These are phyloP conservation scores for Tipula unca DNA, from an alignment of 2,888 invertebrate genomes.

Conservation along the genomic window DNA sequence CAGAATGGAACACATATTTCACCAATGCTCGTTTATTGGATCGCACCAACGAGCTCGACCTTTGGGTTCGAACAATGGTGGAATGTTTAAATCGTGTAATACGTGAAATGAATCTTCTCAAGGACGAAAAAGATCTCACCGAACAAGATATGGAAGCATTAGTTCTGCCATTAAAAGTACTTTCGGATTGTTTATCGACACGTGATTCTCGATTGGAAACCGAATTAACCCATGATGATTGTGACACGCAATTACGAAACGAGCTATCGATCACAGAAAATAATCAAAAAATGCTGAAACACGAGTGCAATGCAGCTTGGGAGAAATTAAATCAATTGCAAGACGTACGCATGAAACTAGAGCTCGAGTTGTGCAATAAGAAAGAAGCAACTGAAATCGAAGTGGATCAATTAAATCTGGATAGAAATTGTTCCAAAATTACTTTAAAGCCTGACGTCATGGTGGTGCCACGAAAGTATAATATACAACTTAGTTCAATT, in stretches of 20 bases:
- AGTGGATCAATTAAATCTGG: not conserved
- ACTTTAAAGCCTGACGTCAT: not conserved
- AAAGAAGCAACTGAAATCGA: not conserved
- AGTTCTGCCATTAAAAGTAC: not conserved
- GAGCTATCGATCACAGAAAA: conserved; percentile 46
- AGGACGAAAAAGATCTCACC: not conserved
- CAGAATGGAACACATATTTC: not conserved
- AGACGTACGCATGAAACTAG: not conserved
- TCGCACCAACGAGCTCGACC: not conserved
- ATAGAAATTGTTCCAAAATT: not conserved
- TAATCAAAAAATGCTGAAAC: conserved; percentile 43
- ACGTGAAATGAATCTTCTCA: not conserved
- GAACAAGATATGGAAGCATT: not conserved
- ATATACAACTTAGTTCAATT: not conserved
- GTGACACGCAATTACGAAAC: conserved; percentile 29
- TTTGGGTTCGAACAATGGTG: not conserved
- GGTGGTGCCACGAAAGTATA: not conserved
- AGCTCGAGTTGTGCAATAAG: not conserved
- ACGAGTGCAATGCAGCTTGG: conserved; percentile 41
- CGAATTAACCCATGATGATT: not conserved
- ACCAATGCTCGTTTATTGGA: not conserved
- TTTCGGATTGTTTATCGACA: not conserved
- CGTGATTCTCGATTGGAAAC: not conserved
- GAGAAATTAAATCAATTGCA: not conserved
- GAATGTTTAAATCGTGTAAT: not conserved